phyloP scores from a whole-genome alignment of 2,113 vertebrate genomes.

The Peromyscus maniculatus region DNA sequence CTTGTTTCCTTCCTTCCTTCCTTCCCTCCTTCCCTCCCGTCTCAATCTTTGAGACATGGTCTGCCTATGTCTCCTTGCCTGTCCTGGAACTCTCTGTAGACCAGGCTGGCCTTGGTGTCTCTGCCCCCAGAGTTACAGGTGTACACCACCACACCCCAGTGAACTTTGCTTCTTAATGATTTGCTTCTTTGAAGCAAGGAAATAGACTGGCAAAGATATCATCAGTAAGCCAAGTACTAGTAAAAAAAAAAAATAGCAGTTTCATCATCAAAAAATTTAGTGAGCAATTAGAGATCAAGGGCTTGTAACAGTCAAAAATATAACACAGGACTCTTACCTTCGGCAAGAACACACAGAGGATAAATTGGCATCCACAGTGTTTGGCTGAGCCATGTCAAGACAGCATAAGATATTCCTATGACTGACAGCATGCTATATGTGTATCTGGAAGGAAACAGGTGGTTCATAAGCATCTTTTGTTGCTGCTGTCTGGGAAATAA shows the following conservation, averaged over 20 bases:
- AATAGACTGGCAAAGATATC: slow-evolving; percentile 43
- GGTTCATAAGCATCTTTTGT: background rate
- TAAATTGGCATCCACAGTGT: slow-evolving; percentile 93
- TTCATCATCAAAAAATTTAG: slow-evolving; percentile 47
- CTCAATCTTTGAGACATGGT: background rate
- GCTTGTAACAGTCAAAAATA: slow-evolving; percentile 22
- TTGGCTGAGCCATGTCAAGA: slow-evolving; percentile 92
- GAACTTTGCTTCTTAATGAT: slow-evolving; percentile 1
- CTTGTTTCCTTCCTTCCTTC: background rate
- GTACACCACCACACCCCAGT: too few species aligned
- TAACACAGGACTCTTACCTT: slow-evolving; percentile 90
- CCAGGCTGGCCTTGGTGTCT: background rate
- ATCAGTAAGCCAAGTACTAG: background rate
- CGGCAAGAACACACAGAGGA: slow-evolving; percentile 90
- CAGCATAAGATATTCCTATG: slow-evolving; percentile 87
- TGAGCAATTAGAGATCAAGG: background rate
- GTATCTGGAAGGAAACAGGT: slow-evolving; percentile 83
- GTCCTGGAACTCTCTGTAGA: background rate
- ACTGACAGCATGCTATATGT: slow-evolving; percentile 91
- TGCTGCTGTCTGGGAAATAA: slow-evolving; percentile 8
- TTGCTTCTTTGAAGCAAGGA: slow-evolving; percentile 48
- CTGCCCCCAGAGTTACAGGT: background rate
- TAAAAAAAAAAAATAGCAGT: background rate
- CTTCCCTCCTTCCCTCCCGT: background rate
- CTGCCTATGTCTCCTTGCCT: background rate